Evolutionary conservation across 2,113 vertebrate species (phyloP), one percentile per base, ranked within the genome.

Genomic region (Xenopus laevis): DNA sequence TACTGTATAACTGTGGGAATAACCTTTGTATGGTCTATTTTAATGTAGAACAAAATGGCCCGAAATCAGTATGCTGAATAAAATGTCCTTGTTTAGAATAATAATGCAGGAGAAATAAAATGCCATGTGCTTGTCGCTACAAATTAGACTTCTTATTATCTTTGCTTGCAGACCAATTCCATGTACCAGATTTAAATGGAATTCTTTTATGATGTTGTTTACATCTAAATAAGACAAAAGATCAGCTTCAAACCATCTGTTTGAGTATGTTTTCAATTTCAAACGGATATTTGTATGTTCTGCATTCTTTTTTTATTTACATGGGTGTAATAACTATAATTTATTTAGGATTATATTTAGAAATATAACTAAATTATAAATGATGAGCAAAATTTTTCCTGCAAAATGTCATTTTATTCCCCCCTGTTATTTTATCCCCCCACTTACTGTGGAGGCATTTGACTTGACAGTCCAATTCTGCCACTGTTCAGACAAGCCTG

Each of bases 91-190:
- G 61, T 40, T 63, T 63, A 17, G 13, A 40, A 63, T 63, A 40
- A 63, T 63, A 63, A 63, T 33, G 11, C 27, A 61, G 6, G 17
- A 58, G 55, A 60, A 63, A 63, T 40, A 63, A 30, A 63, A 63
- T 63, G 18, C 12, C 15, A 63, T 30, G 61, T 40, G 27, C 16
- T 17, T 63, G 61, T 40, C 13, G 15, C 61, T 33, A 15, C 33
- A 63, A 63, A 63, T 63, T 40, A 21, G 21, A 60, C 58, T 23
- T 58, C 55, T 58, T 58, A 18, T 58, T n/a, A 55, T n/a, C 16
- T 55, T 55, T 16, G 53, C 53, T 55, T 55, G 53, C 53, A 55
- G 15, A 55, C 53, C 17, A 55, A 55, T 55, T 50, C 47, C 47
- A 50, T 50, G 47, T 13, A 50, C 47, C 5, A 4, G 47, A 13